Conservation (phyloP, 2,113 vertebrate genomes). For the Dinomys branickii region DNA sequence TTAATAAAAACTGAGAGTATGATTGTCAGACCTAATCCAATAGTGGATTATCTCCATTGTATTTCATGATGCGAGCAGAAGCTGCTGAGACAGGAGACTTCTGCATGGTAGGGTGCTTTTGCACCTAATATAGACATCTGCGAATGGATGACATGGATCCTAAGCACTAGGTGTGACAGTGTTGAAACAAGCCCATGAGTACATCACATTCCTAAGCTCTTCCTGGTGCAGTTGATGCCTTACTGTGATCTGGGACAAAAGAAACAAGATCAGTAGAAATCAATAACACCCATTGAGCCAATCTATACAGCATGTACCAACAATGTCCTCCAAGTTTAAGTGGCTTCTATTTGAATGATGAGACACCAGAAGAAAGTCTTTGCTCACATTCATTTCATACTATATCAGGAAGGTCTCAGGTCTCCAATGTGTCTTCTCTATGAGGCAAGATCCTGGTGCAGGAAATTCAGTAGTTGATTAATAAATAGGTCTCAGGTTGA, state of each 20-base stretch:
- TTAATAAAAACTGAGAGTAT: slow-evolving; percentile 28
- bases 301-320: neutral
- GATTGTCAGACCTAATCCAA: neutral
- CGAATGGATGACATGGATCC: neutral
- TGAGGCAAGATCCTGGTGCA: neutral
- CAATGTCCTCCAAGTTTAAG: neutral
- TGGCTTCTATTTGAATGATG: neutral
- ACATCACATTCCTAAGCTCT: slow-evolving; percentile 20
- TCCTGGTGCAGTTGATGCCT: neutral
- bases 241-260: slow-evolving; percentile 3
- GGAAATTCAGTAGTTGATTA: neutral
- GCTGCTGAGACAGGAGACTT: neutral
- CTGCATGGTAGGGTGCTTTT: neutral
- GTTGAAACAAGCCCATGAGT: slow-evolving; percentile 3
- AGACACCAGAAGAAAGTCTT: neutral
- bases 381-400: neutral
- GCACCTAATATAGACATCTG: neutral
- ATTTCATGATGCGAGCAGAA: neutral
- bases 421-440: neutral
- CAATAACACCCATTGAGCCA: neutral
- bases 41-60: slow-evolving; percentile 19
- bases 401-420: neutral
- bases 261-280: neutral
- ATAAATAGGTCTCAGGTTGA: neutral
- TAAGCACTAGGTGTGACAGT: neutral